Evolutionary conservation across 2,113 vertebrate species (phyloP).

Genomic region (Marcusenius ussheri): DNA sequence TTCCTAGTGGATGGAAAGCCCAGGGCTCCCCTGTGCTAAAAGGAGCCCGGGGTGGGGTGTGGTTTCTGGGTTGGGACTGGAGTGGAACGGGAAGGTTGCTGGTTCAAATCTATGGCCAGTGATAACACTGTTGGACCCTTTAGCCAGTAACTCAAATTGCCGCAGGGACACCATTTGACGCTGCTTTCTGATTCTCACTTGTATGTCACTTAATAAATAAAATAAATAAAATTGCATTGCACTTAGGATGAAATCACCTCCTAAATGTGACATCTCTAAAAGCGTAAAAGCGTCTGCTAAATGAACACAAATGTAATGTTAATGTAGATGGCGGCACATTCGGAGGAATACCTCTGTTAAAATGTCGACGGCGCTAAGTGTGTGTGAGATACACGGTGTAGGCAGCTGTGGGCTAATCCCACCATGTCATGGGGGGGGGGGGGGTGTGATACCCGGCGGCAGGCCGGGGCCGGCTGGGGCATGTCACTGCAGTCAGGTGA

Average conservation of each 20-base stretch:
- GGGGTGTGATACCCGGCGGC: background rate
- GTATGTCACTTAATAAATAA: no score
- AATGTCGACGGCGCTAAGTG: background rate
- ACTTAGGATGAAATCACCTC: background rate
- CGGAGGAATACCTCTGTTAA: background rate
- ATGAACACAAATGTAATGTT: background rate
- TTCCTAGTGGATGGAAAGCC: background rate
- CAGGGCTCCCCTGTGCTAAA: background rate
- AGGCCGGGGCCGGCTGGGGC: background rate
- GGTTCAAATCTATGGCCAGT: background rate
- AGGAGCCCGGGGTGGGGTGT: background rate
- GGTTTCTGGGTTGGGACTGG: background rate
- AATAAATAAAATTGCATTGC: no score
- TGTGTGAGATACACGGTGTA: background rate
- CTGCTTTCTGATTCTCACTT: background rate
- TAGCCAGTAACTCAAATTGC: background rate
- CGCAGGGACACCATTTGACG: background rate
- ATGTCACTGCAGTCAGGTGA: background rate
- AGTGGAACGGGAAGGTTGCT: background rate
- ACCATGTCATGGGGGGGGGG: background rate
- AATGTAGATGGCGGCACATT: background rate
- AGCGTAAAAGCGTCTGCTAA: background rate
- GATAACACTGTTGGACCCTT: background rate
- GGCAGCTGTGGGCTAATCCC: background rate
- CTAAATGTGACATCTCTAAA: no score